Evolutionary conservation across 2,797 vertebrate species (phyloP).

Genomic region (Helarctos malayanus): DNA sequence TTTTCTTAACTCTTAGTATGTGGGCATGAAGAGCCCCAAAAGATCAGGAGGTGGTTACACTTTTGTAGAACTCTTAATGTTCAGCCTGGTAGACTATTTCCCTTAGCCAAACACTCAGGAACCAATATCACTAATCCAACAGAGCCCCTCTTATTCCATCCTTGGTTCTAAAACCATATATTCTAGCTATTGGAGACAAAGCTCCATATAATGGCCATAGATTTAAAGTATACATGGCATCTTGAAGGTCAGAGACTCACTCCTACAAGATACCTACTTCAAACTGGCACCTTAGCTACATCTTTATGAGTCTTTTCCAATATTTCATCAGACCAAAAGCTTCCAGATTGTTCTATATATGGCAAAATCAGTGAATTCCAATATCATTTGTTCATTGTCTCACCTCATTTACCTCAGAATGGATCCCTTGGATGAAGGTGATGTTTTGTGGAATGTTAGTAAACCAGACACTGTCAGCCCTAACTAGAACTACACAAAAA

Average conservation of each 20-base stretch:
- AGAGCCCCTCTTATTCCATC: not conserved
- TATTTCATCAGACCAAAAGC: not conserved
- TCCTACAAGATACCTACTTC: not conserved
- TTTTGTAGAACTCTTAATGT: not conserved
- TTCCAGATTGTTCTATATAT: not conserved
- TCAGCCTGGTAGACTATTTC: not conserved
- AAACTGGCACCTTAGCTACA: not conserved
- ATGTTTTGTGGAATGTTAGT: not conserved
- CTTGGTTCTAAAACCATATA: not conserved
- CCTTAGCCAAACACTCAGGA: not conserved
- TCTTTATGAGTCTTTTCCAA: not conserved
- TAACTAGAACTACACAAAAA: not conserved
- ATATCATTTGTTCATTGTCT: not conserved
- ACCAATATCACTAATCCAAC: not conserved
- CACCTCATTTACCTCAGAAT: not conserved
- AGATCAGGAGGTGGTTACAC: not conserved
- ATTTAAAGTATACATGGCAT: not conserved
- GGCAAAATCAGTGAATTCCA: not conserved
- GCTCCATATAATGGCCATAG: not conserved
- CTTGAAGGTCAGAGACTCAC: not conserved
- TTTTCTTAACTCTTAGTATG: not conserved
- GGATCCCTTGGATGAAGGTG: not conserved
- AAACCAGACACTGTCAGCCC: not conserved
- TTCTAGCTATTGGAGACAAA: not conserved
- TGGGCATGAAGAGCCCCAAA: not conserved